A percentile compares a stretch with the other conserved stretches of the same genome.
Conservation (phyloP, 1,140 invertebrate genomes). For the Drepana arcuata region DNA sequence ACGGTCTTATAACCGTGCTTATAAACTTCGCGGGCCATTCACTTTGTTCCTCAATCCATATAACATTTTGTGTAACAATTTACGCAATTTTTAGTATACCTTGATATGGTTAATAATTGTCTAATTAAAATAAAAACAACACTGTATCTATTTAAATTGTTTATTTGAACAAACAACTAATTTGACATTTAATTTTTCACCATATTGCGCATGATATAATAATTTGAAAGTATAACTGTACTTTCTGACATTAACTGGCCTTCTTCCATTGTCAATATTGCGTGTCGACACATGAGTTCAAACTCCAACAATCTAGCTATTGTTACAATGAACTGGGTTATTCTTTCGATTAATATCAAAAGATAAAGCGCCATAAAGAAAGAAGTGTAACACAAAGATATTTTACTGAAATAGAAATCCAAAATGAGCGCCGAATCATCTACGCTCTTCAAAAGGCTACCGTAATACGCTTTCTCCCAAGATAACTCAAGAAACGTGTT, state of each 20-base stretch:
- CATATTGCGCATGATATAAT: not conserved
- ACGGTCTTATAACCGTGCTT: too few species aligned
- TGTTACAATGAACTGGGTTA: conserved; percentile 22
- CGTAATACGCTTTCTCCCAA: conserved; percentile 20
- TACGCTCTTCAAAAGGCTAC: conserved; percentile 9
- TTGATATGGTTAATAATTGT: too few species aligned
- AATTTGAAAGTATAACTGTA: too few species aligned
- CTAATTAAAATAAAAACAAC: too few species aligned
- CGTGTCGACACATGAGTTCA: conserved; percentile 42
- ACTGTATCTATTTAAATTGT: too few species aligned
- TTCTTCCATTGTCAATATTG: conserved; percentile 27
- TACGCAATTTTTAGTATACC: too few species aligned
- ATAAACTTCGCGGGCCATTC: too few species aligned
- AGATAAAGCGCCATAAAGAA: conserved; percentile 27
- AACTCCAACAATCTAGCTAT: conserved; percentile 38
- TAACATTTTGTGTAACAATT: too few species aligned
- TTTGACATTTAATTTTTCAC: too few species aligned
- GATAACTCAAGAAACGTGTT: conserved; percentile 26
- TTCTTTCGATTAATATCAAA: conserved; percentile 28
- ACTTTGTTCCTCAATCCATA: too few species aligned
- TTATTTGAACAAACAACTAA: too few species aligned
- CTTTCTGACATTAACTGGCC: too few species aligned
- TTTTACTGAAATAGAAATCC: conserved; percentile 27
- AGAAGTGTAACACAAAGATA: conserved; percentile 21
- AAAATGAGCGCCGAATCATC: conserved; percentile 17